Base-by-base conservation (phyloP, 30 jellyfish, hydroid and myxozoan genomes). In the Turritopsis dohrnii region DNA sequence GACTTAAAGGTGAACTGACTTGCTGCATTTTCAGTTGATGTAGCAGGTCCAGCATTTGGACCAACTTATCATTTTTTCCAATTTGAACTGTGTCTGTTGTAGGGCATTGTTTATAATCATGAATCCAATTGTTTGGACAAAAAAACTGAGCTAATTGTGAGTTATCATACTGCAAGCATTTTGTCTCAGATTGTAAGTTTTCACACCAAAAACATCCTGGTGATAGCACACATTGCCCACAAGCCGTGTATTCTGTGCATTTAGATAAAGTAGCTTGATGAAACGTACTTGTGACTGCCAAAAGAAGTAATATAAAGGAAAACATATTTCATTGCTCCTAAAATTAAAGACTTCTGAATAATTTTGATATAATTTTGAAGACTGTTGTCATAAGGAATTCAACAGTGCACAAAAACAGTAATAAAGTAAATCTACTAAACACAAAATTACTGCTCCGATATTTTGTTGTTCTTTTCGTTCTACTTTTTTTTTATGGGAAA, bases 41-140 rank as follows among this genome's bases (percentile, higher is more conserved):
- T 74, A 29, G 17, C 20, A 74, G 65, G 27, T 24, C 65, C 26
- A 24, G 13, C 83, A 74, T 24, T 74, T 24, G 9, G 13, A 13
- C 73, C 13, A 29, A 30, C 17, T 74, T 29, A 13, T 22, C 60
- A 24, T 26, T 21, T 26, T 29, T 41, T 23, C 65, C 60, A 23
- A 20, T 29, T 13, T 74, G 28, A 22, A 7, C 23, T n/a, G 17
- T 23, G 16, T 27, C 83, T 24, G 65, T 25, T 19, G 21, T 71
- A 26, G 65, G 52, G 23, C 83, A 74, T 29, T 24, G 65, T 26
- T 41, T 74, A 66, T 66, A 22, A 25, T 66, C 29, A 24, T 74
- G 83, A n/a, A 30, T 74, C 83, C 83, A 74, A n/a, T 29, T 26
- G 23, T 29, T 29, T 29, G 83, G 72, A 74, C 83, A 74, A 29